Evolutionary conservation across 2,888 invertebrate genomes (phyloP).

Genomic region (Philereme transversata): DNA sequence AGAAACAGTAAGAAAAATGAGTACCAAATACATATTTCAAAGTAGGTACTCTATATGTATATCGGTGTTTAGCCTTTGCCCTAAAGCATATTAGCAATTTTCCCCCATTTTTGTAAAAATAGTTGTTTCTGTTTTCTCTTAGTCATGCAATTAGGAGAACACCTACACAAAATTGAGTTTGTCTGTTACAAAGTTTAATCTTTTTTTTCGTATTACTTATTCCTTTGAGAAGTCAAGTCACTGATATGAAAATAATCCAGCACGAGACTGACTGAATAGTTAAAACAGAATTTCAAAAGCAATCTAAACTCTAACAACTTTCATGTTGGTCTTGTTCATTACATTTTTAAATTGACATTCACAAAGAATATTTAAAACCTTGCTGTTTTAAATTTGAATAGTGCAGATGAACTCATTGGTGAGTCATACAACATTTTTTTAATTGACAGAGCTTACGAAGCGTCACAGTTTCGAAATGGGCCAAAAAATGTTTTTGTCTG

Average conservation of each 20-base stretch:
- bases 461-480: too few species aligned
- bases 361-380: conserved; percentile 6
- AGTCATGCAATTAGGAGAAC: too few species aligned
- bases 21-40: too few species aligned
- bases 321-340: conserved; percentile 15
- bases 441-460: too few species aligned
- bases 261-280: conserved; percentile 4
- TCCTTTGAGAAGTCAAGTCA: conserved; percentile 8
- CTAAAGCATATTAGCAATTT: too few species aligned
- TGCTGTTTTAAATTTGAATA: conserved; percentile 20
- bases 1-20: too few species aligned
- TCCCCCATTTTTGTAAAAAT: too few species aligned
- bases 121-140: too few species aligned
- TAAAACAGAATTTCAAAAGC: conserved; percentile 15
- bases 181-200: conserved; percentile 15
- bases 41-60: too few species aligned
- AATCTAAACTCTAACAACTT: conserved; percentile 16
- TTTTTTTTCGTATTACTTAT: conserved; percentile 1
- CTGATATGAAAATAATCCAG: conserved; percentile 11
- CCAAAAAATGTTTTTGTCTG: too few species aligned
- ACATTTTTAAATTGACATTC: conserved; percentile 20
- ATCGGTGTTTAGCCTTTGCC: too few species aligned
- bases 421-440: conserved; percentile 13
- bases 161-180: conserved; percentile 15
- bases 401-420: conserved; percentile 37